These are phyloP conservation scores for Sebastes flavidus DNA, from an alignment of 2,797 vertebrate genomes.

Conservation along the genomic window DNA sequence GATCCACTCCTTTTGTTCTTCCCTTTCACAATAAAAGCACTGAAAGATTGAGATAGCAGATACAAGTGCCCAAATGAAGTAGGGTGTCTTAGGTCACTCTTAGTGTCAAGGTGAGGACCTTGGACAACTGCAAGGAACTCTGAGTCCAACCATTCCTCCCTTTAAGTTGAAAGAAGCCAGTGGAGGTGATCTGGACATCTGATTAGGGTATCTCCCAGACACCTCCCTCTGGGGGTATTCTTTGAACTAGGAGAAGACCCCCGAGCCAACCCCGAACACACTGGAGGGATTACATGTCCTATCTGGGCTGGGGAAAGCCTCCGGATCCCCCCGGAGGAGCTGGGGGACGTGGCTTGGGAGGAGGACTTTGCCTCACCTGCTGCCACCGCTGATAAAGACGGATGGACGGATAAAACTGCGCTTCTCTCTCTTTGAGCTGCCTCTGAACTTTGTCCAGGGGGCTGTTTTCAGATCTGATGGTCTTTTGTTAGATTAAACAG, in stretches of 20 bases:
- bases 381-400: conserved; percentile 51
- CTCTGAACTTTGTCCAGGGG: conserved; percentile 39
- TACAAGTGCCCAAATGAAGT: not conserved
- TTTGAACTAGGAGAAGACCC: conserved; percentile 44
- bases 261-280: conserved; percentile 16
- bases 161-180: not conserved
- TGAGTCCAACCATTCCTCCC: not conserved
- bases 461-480: conserved; percentile 17
- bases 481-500: conserved; percentile 31
- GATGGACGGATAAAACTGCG: conserved; percentile 41
- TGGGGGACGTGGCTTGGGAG: conserved; percentile 11
- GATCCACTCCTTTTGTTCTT: too few relatives aligned
- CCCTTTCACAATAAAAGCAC: not conserved
- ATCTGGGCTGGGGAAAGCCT: conserved; percentile 37
- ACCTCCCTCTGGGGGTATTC: conserved; percentile 17
- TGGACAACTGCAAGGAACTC: not conserved
- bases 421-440: conserved; percentile 29
- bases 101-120: not conserved
- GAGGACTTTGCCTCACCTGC: conserved; percentile 32
- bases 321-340: conserved; percentile 30
- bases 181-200: not conserved
- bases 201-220: conserved; percentile 26
- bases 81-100: not conserved
- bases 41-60: not conserved
- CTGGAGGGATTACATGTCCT: conserved; percentile 47